Base-by-base conservation (phyloP, 1,140 invertebrate species). In the Helicorthomorpha holstii region DNA sequence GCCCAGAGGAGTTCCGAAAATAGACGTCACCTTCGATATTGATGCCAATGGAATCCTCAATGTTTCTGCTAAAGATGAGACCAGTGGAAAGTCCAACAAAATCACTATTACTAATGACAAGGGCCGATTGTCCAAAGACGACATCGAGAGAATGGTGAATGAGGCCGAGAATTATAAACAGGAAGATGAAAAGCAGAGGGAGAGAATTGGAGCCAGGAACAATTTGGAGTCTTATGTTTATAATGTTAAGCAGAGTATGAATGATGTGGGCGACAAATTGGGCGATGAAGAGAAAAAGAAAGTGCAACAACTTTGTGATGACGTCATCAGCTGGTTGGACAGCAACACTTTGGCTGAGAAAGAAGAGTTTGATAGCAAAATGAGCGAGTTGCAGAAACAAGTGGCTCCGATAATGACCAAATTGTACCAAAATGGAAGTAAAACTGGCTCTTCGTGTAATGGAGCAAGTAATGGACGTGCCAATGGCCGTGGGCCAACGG, bases 71-170 rank as follows among this genome's bases (percentile, higher is more conserved):
- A 70, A 75, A 55, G 76, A 78, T 55, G 78, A 78, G 58, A 76
- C 74, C 43, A 78, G 76, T 44, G 75, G 76, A 26, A 76, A 71
- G 56, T 77, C 77, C 56, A 72, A 79, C 58, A 70, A 77, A 52
- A 79, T 79, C 56, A 73, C 72, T 46, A 79, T 79, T 59, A 75
- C 76, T 52, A 77, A 80, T 54, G 75, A 79, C 56, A 73, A 21
- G 76, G n/a, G n/a, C n/a, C n/a, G n/a, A n/a, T n/a, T n/a, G n/a
- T n/a, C n/a, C n/a, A n/a, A n/a, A n/a, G n/a, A 78, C 57, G 76
- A 80, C 52, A 79, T 78, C 55, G 76, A 80, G 55, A 63, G 69
- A 47, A 80, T 78, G 77, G 73, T 79, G 52, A 70, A 74, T 41
- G 77, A 79, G 49, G 75, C 75, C 2, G 75, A 78, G 58, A 73